Base-by-base conservation (phyloP, 1,140 invertebrate genomes). In the Pogonomyrmex californicus region DNA sequence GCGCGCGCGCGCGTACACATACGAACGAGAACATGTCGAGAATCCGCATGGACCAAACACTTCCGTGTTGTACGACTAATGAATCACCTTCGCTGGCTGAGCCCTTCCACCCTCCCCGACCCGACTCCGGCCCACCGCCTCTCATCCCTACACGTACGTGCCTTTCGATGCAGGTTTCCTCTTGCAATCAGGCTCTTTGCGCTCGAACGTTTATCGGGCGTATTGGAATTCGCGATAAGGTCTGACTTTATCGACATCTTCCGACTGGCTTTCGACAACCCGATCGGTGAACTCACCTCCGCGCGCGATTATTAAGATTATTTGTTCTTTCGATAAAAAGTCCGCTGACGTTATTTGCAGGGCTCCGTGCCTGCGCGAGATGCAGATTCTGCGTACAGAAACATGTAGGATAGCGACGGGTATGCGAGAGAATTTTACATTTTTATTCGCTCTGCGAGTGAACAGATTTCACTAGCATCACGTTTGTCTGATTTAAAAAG, bases 21-120 rank as follows among this genome's bases (percentile, higher is more conserved):
- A 70, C 41, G 23, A 30, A 10, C 73, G 75, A 76, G 86, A 76
- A 87, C 86, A 90, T 85, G 88, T 71, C 38, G 88, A 82, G 87
- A 86, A 86, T 89, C 86, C 89, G 87, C 87, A 88, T 91, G 87
- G 85, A 91, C 78, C 79, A 88, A 92, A 92, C 93, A 93, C 94
- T 95, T 95, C 94, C 94, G 94, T 94, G 93, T 95, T 95, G 93
- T 95, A 94, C 92, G 92, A 93, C 94, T 95, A 95, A 95, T 95
- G 94, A 95, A 95, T 95, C 93, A 94, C 92, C 93, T 95, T 93
- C 92, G 91, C 92, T 79, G 77, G 62, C 54, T 86, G 33, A 87
- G 86, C 81, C 77, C 86, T 87, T 92, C 71, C 91, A 86, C 91
- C 89, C 91, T 86, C 89, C 75, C 36, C 58, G 58, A 47, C 33